Evolutionary conservation across 2,888 invertebrate species (phyloP), one percentile per base, ranked within the genome.

Genomic region (Euplexia lucipara): DNA sequence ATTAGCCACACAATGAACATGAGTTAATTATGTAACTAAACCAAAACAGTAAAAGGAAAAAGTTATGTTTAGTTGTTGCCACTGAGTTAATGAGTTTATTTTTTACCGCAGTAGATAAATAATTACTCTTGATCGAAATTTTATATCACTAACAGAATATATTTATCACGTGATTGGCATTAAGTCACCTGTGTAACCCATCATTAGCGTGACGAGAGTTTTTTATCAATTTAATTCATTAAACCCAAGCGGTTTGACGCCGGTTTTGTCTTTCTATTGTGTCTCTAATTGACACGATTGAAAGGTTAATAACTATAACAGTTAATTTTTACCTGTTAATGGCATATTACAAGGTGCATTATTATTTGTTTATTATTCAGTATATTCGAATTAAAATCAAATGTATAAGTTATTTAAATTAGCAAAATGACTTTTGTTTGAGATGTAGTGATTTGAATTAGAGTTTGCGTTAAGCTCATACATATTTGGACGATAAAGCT

Each of bases 1-100:
- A 51, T 69, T 61, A 53, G 41, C 5, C 52, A 62, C 62, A 69
- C 53, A 52, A 51, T 61, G 37, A 53, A 49, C 44, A 51, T 44
- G 20, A 20, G 70, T 51, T 69, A 60, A 26, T 20, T 35, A 54
- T 35, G 22, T 39, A 70, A 70, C 26, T 12, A 70, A 42, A 62
- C 8, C 35, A 52, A 47, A 41, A 69, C 37, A 42, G n/a, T 41
- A 14, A 37, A 52, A 32, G 18, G 10, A 37, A 52, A 53, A 35
- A 34, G n/a, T 10, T 32, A 1, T 39, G 14, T 37, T 61, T 37
- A 18, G 35, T 70, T 26, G 35, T 32, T 35, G 35, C 2, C 4
- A 49, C 22, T 2, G 34, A 45, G 12, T 9, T 41, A 48, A 51
- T 45, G 32, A 48, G 8, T 44, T 42, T n/a, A 0, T 12, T 39